A percentile compares a stretch with the other conserved stretches of the same genome.
phyloP scores from a whole-genome alignment of 2,888 invertebrate genomes.

The Myathropa florea region DNA sequence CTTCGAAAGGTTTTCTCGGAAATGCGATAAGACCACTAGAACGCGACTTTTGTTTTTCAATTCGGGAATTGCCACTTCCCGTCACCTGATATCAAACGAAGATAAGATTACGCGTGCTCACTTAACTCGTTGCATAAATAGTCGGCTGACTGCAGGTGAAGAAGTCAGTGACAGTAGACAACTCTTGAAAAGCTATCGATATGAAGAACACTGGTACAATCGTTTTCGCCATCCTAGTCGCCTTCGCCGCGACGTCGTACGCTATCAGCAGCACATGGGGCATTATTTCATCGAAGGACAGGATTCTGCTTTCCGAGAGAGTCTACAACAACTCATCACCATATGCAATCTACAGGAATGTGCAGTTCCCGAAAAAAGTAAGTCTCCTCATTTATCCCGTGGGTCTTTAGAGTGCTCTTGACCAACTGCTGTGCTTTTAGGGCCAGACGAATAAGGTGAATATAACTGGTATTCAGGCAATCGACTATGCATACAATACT shows the following conservation, averaged over 20 bases:
- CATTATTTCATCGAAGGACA: conserved; percentile 15
- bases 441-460: conserved; percentile 41
- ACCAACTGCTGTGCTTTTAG: background rate
- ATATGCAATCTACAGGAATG: conserved; percentile 12
- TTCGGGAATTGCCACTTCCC: background rate
- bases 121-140: conserved; percentile 27
- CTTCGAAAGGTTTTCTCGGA: background rate
- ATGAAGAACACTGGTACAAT: conserved; percentile 29
- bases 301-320: conserved; percentile 31
- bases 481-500: conserved; percentile 18
- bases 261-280: conserved; percentile 45
- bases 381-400: background rate
- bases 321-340: conserved; percentile 29
- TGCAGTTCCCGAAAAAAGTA: conserved; percentile 48
- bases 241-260: conserved; percentile 13
- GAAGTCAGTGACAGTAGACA: background rate
- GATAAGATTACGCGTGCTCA: conserved; percentile 23
- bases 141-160: background rate
- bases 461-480: conserved; percentile 30
- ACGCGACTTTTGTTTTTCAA: background rate
- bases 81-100: background rate
- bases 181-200: background rate
- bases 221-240: conserved; percentile 19
- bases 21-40: background rate
- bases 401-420: too few species aligned